Percentiles rank a stretch among this genome's conserved stretches.
These are phyloP conservation scores for Digitonthophagus gazella DNA, from an alignment of 2,888 invertebrate species.

Conservation along the genomic window DNA sequence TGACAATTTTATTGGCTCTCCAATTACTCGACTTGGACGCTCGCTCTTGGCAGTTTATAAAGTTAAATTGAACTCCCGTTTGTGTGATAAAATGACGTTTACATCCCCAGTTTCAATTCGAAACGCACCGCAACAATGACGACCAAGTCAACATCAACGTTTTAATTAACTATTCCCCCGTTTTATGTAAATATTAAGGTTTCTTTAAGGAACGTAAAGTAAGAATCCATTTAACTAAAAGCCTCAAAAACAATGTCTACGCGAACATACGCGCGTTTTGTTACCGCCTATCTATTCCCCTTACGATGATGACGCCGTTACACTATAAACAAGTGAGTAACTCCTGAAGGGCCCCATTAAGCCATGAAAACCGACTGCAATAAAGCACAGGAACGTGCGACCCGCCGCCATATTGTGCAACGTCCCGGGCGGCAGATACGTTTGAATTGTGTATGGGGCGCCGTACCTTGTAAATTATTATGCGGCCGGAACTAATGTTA, in stretches of 20 bases:
- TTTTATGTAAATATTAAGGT: neutral
- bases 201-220: neutral
- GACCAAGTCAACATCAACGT: neutral
- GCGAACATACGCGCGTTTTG: too few species aligned
- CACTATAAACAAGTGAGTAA: neutral
- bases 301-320: neutral
- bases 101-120: neutral
- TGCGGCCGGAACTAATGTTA: slow-evolving; percentile 9
- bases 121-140: neutral
- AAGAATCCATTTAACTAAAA: neutral
- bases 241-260: neutral
- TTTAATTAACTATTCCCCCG: neutral
- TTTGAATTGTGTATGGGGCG: neutral
- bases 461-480: slow-evolving; percentile 9
- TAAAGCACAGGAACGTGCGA: neutral
- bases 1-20: neutral
- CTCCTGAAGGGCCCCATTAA: neutral
- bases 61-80: neutral
- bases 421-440: neutral
- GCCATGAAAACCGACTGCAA: neutral
- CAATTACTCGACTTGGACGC: neutral
- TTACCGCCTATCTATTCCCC: too few species aligned
- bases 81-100: neutral
- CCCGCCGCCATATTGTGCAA: neutral
- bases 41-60: neutral